Evolutionary conservation across 2,113 vertebrate species (phyloP).

Genomic region (Pteropus alecto): DNA sequence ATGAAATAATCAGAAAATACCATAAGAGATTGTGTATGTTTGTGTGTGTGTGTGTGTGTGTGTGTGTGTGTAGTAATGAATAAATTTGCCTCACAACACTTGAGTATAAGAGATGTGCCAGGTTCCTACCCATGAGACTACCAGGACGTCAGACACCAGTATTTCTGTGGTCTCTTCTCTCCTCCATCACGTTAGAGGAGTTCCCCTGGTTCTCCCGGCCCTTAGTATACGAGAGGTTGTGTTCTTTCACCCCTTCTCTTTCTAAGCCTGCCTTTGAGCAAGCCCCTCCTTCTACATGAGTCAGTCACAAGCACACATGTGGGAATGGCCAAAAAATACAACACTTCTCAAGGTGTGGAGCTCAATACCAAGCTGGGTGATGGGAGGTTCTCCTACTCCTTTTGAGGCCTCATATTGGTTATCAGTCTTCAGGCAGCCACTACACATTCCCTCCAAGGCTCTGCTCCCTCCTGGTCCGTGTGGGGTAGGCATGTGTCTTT

Average conservation of each 20-base stretch:
- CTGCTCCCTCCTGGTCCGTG: too few relatives aligned
- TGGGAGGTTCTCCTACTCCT: neutral
- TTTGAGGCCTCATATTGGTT: neutral
- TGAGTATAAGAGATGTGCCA: neutral
- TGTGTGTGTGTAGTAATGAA: neutral
- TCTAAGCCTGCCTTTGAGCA: neutral
- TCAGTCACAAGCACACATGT: neutral
- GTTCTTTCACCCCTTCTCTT: neutral
- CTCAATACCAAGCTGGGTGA: neutral
- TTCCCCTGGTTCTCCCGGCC: neutral
- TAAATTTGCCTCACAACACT: neutral
- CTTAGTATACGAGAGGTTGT: neutral
- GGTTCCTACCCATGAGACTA: neutral
- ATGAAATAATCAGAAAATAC: neutral
- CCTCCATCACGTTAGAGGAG: neutral
- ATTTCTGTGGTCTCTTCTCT: neutral
- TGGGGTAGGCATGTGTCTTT: neutral
- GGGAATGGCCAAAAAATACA: neutral
- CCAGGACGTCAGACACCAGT: neutral
- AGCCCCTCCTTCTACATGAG: neutral
- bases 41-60: too few relatives aligned
- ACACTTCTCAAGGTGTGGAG: rapidly evolving
- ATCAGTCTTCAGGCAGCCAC: neutral
- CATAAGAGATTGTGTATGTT: neutral
- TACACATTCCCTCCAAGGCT: neutral